These are phyloP conservation scores for Odontomyia ornata DNA, from an alignment of 2,888 invertebrate species.

Conservation along the genomic window DNA sequence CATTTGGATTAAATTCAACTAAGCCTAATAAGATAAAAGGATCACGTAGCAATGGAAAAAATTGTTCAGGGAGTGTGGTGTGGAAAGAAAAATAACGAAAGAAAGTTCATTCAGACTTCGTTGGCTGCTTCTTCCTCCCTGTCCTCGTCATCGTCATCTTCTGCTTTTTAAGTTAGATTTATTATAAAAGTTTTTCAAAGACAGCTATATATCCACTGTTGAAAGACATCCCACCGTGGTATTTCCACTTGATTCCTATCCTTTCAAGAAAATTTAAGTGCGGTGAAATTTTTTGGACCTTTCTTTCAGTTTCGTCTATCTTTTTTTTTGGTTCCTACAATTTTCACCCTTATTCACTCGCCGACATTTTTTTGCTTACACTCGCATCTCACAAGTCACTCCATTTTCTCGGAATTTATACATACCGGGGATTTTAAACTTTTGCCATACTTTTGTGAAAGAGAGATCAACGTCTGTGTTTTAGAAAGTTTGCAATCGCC, in stretches of 20 bases:
- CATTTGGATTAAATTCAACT: constrained; percentile 46
- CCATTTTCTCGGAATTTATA: constrained; percentile 4
- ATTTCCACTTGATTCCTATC: constrained; percentile 1
- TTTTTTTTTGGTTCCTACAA: neutral
- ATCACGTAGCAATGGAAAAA: constrained; percentile 43
- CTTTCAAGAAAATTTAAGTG: constrained; percentile 20
- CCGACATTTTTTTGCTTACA: neutral
- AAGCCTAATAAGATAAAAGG: constrained; percentile 49
- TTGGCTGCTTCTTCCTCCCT: too few relatives aligned
- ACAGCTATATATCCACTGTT: constrained; percentile 47
- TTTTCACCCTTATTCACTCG: neutral
- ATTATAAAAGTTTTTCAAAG: constrained; percentile 48
- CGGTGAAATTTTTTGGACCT: constrained; percentile 6
- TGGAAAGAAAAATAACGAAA: constrained; percentile 8
- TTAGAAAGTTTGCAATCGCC: constrained; percentile 26
- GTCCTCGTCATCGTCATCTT: too few relatives aligned
- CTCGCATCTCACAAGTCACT: neutral
- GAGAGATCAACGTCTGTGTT: constrained; percentile 5
- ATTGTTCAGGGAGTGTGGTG: neutral
- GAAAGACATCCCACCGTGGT: constrained; percentile 31
- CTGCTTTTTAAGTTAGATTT: constrained; percentile 45
- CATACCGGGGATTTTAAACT: constrained; percentile 6
- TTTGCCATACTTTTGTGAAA: constrained; percentile 17
- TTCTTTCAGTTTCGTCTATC: neutral
- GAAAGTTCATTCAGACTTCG: constrained; percentile 37